These are phyloP conservation scores for Sebastes cheni DNA, from an alignment of 2,797 vertebrate species.

Conservation along the genomic window DNA sequence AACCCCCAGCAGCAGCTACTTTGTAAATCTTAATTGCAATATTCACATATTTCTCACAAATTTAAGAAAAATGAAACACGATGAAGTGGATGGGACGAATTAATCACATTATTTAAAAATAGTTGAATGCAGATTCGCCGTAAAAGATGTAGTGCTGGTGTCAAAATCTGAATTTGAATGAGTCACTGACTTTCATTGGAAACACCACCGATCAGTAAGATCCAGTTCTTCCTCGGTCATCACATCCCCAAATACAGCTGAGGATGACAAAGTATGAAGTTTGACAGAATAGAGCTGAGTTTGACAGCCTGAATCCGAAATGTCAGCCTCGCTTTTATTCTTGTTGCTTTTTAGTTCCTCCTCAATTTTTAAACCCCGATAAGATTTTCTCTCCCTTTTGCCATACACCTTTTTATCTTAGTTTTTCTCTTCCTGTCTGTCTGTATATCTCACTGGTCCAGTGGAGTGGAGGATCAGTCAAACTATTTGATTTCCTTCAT, in stretches of 20 bases:
- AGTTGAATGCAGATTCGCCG: neutral
- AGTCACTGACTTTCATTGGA: neutral
- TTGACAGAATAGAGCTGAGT: neutral
- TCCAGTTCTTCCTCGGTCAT: neutral
- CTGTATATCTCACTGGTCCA: constrained; percentile 38
- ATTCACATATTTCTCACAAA: constrained; percentile 17
- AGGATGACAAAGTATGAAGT: constrained; percentile 2
- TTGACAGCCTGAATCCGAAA: constrained; percentile 17
- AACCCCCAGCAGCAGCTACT: constrained; percentile 25
- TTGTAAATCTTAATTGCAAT: constrained; percentile 25
- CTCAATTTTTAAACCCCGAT: constrained; percentile 16
- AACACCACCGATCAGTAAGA: neutral
- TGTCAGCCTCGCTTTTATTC: constrained; percentile 12
- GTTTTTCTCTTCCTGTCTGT: constrained; percentile 23
- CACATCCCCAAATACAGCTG: neutral
- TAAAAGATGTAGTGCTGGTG: neutral
- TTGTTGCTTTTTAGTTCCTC: constrained; percentile 8
- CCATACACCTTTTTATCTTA: neutral
- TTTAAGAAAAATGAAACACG: neutral
- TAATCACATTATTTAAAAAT: neutral
- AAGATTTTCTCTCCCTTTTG: neutral
- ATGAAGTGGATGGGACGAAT: neutral
- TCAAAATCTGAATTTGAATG: constrained; percentile 4
- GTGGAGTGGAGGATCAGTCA: constrained; percentile 51
- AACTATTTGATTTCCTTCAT: constrained; percentile 50